Evolutionary conservation across 2,113 vertebrate species (phyloP), one percentile per base, ranked within the genome.

Genomic region (Mesitornis unicolor): DNA sequence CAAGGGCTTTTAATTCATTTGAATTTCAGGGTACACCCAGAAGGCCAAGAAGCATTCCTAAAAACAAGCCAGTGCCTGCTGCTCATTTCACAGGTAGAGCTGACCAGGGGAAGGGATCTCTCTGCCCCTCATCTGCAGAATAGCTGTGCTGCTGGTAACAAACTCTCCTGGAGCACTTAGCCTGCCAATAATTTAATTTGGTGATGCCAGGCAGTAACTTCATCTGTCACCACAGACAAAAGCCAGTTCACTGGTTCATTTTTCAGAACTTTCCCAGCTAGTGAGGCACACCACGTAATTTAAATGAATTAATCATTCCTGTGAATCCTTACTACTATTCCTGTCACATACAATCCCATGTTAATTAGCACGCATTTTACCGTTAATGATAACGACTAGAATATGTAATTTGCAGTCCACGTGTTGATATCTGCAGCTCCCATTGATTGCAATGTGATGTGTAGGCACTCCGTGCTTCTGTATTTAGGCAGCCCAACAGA

Each of bases 341-440:
- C 96, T 97, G 96, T 90, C 90, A 90, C 93, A 95, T 59, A 93
- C 78, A 94, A 68, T 82, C 77, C 89, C 80, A 63, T 96, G 94
- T 94, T 98, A 98, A 98, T 95, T 97, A 97, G 96, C 85, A 97
- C 94, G 93, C 95, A 96, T 94, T 96, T 96, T 78, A 91, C 95
- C 79, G 87, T 89, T 96, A 96, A 95, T 96, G 96, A 93, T 95
- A 96, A 95, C 86, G 40, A 93, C 91, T 92, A 95, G 94, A 94
- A 97, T 94, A 85, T 91, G 89, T 65, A 87, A 96, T 97, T 82
- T 82, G 87, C 51, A 96, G 96, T 92, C 94, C 97, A 92, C 94
- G 70, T 92, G 76, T 68, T 95, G 95, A 76, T 93, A 96, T 89
- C 89, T 96, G 90, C 95, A 84, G 92, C 69, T 94, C 60, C 86